A percentile compares a stretch with the other conserved stretches of the same genome.
phyloP scores from a whole-genome alignment of 2,888 invertebrate genomes.

The Eustalomyia histrio region DNA sequence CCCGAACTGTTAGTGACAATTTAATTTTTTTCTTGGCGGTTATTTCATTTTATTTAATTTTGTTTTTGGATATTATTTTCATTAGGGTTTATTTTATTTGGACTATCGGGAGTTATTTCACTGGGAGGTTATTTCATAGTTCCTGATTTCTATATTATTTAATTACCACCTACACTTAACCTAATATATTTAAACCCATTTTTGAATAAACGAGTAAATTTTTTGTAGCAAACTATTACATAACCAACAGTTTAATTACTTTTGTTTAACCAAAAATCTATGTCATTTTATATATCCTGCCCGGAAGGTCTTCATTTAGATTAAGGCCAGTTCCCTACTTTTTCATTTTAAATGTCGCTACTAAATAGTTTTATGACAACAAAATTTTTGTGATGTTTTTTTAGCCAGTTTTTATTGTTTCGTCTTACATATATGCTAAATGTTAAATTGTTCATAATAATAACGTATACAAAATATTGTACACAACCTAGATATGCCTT shows the following conservation, averaged over 20 bases:
- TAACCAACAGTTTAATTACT: slow-evolving; percentile 25
- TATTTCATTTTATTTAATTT: too few species aligned
- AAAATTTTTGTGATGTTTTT: slow-evolving; percentile 5
- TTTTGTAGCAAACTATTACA: neutral
- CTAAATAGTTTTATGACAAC: neutral
- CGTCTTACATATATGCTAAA: slow-evolving; percentile 24
- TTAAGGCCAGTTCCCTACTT: slow-evolving; percentile 15
- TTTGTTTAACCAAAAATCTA: slow-evolving; percentile 39
- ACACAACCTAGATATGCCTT: slow-evolving; percentile 44
- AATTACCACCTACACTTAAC: too few species aligned
- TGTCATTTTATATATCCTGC: slow-evolving; percentile 48
- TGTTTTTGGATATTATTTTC: too few species aligned
- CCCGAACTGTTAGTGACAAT: too few species aligned
- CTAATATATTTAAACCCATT: too few species aligned
- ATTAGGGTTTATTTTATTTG: too few species aligned
- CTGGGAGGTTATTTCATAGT: too few species aligned
- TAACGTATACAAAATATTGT: slow-evolving; percentile 31
- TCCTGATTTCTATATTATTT: too few species aligned
- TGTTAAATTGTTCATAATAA: slow-evolving; percentile 59
- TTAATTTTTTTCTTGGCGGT: too few species aligned
- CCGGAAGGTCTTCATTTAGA: slow-evolving; percentile 49
- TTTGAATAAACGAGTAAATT: too few species aligned
- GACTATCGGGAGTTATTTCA: too few species aligned
- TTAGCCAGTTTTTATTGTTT: neutral
- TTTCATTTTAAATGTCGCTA: slow-evolving; percentile 4